Evolutionary conservation across 1,140 invertebrate genomes (phyloP), one percentile per base, ranked within the genome.

Genomic region (Zaprionus ghesquierei): DNA sequence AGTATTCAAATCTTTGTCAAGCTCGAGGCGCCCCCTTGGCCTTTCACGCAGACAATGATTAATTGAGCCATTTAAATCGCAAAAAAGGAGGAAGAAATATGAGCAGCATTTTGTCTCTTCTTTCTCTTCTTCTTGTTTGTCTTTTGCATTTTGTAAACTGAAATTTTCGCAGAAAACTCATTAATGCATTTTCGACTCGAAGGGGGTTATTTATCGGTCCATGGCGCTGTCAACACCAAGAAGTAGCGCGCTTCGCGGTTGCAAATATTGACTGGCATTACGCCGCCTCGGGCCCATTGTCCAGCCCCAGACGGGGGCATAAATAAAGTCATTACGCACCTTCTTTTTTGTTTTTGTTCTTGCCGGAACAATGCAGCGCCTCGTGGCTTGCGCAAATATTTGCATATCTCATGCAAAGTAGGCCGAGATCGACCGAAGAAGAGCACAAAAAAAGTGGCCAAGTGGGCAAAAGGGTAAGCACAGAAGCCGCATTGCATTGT

Each of bases 291-390:
- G 58, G 78, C 60, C 75, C 44, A 81, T 86, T 86, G 82, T 87
- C 78, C 75, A 20, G 15, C 23, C 35, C 9, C 15, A 35, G 23
- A 6, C 49, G 61, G 29, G 46, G 29, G 33, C 56, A 63, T 87
- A 87, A 87, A 87, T 87, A 87, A 87, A 87, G 82, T 82, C 82
- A 87, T 87, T 87, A 87, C 82, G 76, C 82, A 82, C 70, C 69
- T 63, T 46, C 64, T 73, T 49, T 60, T 2, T 50, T 53, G 64
- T 61, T 70, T 73, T 49, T 60, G 5, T 55, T 53, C 70, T 61
- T 75, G 69, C 65, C 79, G 60, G 65, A 70, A 54, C n/a, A 41
- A 41, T 41, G 35, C 35, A 41, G 8, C 35, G n/a, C 35, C 5
- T 15, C n/a, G 35, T 15, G 35, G 5, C 35, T 15, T 15, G 60